A percentile compares a stretch with the other conserved stretches of the same genome.
These are phyloP conservation scores for Meles meles DNA, from an alignment of 2,113 vertebrate genomes.

Conservation along the genomic window DNA sequence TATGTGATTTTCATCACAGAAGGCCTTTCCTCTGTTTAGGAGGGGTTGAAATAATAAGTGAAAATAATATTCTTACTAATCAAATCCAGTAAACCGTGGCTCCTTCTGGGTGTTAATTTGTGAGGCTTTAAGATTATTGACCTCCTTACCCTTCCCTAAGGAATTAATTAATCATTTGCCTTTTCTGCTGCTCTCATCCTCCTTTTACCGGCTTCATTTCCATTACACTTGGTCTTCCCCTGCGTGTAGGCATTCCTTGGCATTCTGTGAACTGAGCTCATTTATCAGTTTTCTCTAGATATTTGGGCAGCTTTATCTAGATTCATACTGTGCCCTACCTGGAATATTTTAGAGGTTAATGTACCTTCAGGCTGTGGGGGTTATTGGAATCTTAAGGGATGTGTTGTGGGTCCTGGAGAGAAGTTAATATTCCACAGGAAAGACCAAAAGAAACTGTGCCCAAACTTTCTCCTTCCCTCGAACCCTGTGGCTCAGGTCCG, in stretches of 20 bases:
- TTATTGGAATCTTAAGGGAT: background rate
- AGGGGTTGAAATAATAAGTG: conserved; percentile 12
- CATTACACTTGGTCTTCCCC: background rate
- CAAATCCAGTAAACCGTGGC: background rate
- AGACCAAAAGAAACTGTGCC: background rate
- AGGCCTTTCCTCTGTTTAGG: background rate
- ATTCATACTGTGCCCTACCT: background rate
- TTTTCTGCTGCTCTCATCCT: background rate
- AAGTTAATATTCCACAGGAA: background rate
- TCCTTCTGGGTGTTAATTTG: background rate
- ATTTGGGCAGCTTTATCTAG: background rate
- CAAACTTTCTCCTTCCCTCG: rapidly evolving
- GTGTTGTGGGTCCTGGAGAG: background rate
- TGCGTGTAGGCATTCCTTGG: background rate
- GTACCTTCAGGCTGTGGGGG: background rate
- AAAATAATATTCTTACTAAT: background rate
- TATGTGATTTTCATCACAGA: background rate
- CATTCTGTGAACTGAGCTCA: background rate
- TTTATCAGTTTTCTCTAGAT: background rate
- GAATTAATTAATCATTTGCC: background rate
- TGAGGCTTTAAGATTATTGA: background rate
- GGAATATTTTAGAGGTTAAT: background rate
- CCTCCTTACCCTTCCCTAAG: background rate
- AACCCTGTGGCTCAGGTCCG: background rate
- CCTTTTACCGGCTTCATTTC: background rate